These are phyloP conservation scores for Spodoptera picta DNA, from an alignment of 2,888 invertebrate genomes.

Conservation along the genomic window DNA sequence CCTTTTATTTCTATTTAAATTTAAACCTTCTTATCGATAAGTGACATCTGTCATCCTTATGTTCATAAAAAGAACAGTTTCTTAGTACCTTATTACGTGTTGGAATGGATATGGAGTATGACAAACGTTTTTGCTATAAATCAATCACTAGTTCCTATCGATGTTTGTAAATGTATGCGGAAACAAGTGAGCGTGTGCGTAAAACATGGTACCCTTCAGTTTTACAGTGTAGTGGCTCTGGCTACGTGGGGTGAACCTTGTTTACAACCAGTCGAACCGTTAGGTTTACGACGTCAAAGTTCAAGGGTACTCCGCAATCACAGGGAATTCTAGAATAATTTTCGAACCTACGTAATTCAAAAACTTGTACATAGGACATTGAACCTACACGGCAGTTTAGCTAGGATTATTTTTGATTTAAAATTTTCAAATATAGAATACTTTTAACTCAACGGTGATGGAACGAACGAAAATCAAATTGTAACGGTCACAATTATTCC, in stretches of 20 bases:
- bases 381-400: no score
- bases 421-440: no score
- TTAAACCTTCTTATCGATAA: not conserved
- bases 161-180: conserved; percentile 34
- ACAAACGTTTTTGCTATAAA: conserved; percentile 34
- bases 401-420: no score
- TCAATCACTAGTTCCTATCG: conserved; percentile 34
- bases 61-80: conserved; percentile 19
- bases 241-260: conserved; percentile 42
- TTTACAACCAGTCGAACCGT: conserved; percentile 52
- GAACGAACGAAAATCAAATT: conserved; percentile 11
- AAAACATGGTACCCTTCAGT: conserved; percentile 47
- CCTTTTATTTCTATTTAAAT: not conserved
- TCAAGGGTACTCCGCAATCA: conserved; percentile 40
- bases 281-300: conserved; percentile 45
- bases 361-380: no score
- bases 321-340: conserved; percentile 11
- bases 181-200: conserved; percentile 49
- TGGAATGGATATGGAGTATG: conserved; percentile 1
- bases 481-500: conserved; percentile 13
- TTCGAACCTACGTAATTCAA: no score
- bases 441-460: conserved; percentile 5
- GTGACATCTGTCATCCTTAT: conserved; percentile 1
- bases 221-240: conserved; percentile 46
- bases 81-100: conserved; percentile 2